A percentile compares a stretch with the other conserved stretches of the same genome.
Evolutionary conservation across 2,797 vertebrate genomes (phyloP).

Genomic region (Molossus molossus): DNA sequence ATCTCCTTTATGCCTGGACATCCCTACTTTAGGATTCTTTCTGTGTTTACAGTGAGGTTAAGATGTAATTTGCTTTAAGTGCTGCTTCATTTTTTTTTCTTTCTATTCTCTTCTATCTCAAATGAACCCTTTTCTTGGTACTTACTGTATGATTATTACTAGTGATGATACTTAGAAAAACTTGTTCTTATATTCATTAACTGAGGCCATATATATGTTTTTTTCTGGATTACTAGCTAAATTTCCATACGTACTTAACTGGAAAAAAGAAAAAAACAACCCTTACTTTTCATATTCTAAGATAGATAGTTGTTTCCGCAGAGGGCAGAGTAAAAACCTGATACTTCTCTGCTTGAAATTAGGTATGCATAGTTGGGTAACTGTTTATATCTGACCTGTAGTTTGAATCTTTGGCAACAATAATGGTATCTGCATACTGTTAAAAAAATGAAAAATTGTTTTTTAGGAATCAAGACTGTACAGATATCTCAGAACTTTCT

Average conservation of each 20-base stretch:
- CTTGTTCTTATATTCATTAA: background rate
- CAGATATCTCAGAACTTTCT: constrained; percentile 95
- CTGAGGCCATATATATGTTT: background rate
- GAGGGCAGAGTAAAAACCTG: constrained; percentile 1
- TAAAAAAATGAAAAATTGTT: constrained; percentile 83
- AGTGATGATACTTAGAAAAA: background rate
- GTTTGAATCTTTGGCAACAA: constrained; percentile 25
- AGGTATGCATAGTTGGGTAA: background rate
- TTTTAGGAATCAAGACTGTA: constrained; percentile 94
- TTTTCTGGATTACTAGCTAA: constrained; percentile 35
- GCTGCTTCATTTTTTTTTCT: background rate
- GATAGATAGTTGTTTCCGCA: background rate
- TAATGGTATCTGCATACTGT: background rate
- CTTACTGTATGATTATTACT: background rate
- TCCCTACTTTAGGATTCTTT: background rate
- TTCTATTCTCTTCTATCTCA: background rate
- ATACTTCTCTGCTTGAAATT: constrained; percentile 35
- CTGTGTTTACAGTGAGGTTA: background rate
- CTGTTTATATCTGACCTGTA: constrained; percentile 15
- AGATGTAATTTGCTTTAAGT: constrained; percentile 21
- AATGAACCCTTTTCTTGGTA: background rate
- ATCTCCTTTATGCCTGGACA: background rate
- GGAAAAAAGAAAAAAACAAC: background rate
- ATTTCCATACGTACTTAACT: background rate
- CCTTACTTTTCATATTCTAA: constrained; percentile 4